Base-by-base conservation (phyloP, 2,888 invertebrate species). In the Zygogramma bicolorata region DNA sequence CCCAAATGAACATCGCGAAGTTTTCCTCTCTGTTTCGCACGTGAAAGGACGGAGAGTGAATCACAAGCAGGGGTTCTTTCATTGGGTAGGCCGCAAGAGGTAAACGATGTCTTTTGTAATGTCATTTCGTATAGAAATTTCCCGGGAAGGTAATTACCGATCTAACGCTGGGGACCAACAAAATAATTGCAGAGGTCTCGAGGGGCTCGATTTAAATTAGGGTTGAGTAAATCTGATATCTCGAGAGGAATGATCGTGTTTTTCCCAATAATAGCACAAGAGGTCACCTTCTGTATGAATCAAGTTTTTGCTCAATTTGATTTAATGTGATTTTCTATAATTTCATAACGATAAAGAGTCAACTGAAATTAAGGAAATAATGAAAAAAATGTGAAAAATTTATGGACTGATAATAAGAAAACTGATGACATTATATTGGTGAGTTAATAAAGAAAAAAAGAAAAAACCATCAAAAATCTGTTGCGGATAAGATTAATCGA, bases 101-200 rank as follows among this genome's bases (percentile, higher is more conserved):
- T 53, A 53, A 53, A 53, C 53, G 53, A 53, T 53, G 25, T 53
- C 53, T 53, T 53, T 53, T 53, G 27, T 53, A 27, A 53, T 53
- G 53, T 53, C 27, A 53, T 53, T 53, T 25, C 27, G 53, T 53
- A 10, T 22, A 25, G 53, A 53, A 25, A 25, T 25, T 53, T 53
- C 27, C 27, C 53, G 25, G 53, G 25, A 53, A 53, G 53, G 53
- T 53, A 53, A 53, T 53, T 53, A 53, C 53, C 8, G 25, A 53
- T 53, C 53, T 25, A 3, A n/a, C 53, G 13, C 53, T n/a, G 53
- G 53, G 53, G 53, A 53, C 27, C 53, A 27, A 53, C 53, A 53
- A 53, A 53, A 53, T 53, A 53, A 53, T 53, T 53, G 25, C n/a
- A n/a, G 53, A 25, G 53, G 6, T 10, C 53, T 53, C 53, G 13